A percentile compares a stretch with the other conserved stretches of the same genome.
Conservation (phyloP, 1,140 invertebrate genomes). For the Drosophila lowei region DNA sequence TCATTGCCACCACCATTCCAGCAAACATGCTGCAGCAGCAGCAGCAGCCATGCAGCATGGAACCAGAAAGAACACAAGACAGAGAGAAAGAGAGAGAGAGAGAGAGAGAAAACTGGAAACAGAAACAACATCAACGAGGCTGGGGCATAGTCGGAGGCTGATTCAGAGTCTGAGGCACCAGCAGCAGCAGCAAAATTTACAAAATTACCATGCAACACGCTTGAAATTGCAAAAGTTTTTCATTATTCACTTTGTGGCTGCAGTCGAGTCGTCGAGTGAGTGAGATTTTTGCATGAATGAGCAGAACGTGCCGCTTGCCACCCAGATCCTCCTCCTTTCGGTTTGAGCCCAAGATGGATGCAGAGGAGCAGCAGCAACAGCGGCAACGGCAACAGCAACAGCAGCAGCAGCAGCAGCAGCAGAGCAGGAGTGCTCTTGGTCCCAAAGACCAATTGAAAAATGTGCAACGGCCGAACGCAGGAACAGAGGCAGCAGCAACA, state of each 20-base stretch:
- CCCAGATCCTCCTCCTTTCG: conserved; percentile 13
- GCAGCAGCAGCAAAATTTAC: conserved; percentile 71
- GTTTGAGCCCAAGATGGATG: conserved; percentile 68
- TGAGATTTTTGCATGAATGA: conserved; percentile 81
- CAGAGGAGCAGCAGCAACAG: conserved; percentile 11
- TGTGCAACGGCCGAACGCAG: conserved; percentile 66
- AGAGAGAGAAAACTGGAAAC: conserved; percentile 2
- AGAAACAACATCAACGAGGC: conserved; percentile 46
- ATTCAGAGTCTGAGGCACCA: conserved; percentile 47
- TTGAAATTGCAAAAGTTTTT: conserved; percentile 82
- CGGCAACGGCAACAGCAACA: not conserved
- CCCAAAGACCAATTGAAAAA: conserved; percentile 77
- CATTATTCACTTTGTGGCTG: conserved; percentile 82
- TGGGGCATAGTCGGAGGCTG: conserved; percentile 45
- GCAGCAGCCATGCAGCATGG: conserved; percentile 17
- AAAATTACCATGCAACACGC: conserved; percentile 81
- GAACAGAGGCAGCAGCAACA: not conserved
- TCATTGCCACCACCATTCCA: conserved; percentile 7
- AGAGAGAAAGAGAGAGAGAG: conserved; percentile 32
- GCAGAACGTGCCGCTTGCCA: conserved; percentile 68
- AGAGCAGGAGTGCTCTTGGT: conserved; percentile 8
- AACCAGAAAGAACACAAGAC: conserved; percentile 25
- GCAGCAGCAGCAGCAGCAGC: not conserved
- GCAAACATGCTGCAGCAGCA: conserved; percentile 37
- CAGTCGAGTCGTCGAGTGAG: conserved; percentile 78